These are phyloP conservation scores for Anastrepha ludens DNA, from an alignment of 1,140 invertebrate species.

Conservation along the genomic window DNA sequence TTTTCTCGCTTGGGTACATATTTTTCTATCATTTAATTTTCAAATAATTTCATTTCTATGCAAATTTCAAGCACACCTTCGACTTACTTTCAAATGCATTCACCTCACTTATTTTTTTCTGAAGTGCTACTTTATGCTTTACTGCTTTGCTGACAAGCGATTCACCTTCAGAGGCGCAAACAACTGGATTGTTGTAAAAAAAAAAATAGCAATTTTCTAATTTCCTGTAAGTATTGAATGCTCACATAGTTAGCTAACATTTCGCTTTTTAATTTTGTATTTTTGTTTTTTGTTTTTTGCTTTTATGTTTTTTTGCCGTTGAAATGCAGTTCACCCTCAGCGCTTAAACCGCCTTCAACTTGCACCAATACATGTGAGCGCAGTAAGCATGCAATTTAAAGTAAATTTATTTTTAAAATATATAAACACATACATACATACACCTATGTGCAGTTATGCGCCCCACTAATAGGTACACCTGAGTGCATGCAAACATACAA, in stretches of 20 bases:
- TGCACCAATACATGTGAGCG: background rate
- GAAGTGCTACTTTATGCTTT: background rate
- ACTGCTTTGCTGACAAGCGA: background rate
- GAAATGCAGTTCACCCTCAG: constrained; percentile 31
- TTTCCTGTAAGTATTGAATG: constrained; percentile 11
- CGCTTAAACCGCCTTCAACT: constrained; percentile 43
- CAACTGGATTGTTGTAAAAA: background rate
- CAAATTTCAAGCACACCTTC: background rate
- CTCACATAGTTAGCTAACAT: background rate
- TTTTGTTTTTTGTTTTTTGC: background rate
- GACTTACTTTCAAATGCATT: background rate
- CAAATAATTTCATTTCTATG: background rate
- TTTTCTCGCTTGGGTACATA: no score
- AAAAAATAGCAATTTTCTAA: constrained; percentile 13
- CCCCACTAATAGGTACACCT: no score
- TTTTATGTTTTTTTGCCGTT: background rate
- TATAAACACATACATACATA: background rate
- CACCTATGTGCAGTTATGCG: background rate
- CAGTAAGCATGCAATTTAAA: background rate
- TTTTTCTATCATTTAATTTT: no score
- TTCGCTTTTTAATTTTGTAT: background rate
- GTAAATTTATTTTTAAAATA: background rate
- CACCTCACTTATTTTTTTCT: background rate
- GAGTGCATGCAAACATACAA: background rate
- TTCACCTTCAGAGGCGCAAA: background rate